These are phyloP conservation scores for Sthenelais limicola DNA, from an alignment of 2,888 invertebrate species.

Conservation along the genomic window DNA sequence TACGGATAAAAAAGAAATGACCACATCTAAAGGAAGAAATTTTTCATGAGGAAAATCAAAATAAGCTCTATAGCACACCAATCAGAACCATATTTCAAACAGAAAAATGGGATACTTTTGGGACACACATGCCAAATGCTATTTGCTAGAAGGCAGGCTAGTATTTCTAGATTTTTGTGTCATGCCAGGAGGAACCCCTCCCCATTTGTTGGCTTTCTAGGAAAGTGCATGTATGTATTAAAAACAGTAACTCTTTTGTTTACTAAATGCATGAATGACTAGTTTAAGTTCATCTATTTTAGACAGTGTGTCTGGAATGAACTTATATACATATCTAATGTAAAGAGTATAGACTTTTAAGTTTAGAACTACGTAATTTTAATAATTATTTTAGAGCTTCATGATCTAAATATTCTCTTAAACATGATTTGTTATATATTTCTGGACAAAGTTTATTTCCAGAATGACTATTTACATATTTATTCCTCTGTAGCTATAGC, in stretches of 20 bases:
- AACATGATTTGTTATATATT: too few species aligned
- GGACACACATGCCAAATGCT: constrained; percentile 37
- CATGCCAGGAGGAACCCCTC: constrained; percentile 27
- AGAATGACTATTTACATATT: constrained; percentile 38
- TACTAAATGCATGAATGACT: constrained; percentile 34
- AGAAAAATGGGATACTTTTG: not conserved
- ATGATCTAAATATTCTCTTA: too few species aligned
- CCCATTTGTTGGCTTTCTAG: constrained; percentile 33
- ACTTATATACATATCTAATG: too few species aligned
- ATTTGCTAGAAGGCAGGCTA: constrained; percentile 31
- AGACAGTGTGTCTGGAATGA: not conserved
- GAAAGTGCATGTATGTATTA: constrained; percentile 34
- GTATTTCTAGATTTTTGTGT: constrained; percentile 34
- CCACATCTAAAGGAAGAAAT: too few species aligned
- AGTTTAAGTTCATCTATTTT: constrained; percentile 31
- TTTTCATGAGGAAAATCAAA: too few species aligned
- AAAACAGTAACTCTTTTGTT: constrained; percentile 22
- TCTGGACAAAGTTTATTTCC: not conserved
- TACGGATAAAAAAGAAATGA: too few species aligned
- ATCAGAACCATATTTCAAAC: too few species aligned
- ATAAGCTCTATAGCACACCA: too few species aligned
- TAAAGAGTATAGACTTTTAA: too few species aligned
- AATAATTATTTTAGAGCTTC: too few species aligned
- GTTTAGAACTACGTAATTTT: too few species aligned
- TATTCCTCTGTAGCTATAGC: too few species aligned